These are phyloP conservation scores for Salminus brasiliensis DNA, from an alignment of 2,113 vertebrate species.

Conservation along the genomic window DNA sequence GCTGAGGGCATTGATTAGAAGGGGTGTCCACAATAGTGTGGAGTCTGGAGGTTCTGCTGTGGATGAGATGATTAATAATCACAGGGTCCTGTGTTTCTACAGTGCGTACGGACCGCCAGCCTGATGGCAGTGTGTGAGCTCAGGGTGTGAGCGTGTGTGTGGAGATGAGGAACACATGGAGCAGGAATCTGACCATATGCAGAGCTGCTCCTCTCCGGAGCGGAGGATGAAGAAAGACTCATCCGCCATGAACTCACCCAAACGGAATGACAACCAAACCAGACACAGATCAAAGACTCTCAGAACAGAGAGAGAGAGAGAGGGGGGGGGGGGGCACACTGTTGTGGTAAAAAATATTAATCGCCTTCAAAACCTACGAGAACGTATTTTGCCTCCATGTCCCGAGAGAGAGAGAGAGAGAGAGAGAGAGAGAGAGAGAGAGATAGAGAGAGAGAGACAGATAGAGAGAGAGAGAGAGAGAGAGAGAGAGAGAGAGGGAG, in stretches of 20 bases:
- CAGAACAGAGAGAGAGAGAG: slow-evolving; percentile 50
- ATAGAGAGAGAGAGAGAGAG: too few species aligned
- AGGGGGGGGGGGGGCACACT: slow-evolving; percentile 11
- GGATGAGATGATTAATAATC: too few species aligned
- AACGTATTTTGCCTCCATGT: too few species aligned
- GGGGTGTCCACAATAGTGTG: too few species aligned
- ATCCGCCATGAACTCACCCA: slow-evolving; percentile 78
- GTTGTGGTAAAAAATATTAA: slow-evolving; percentile 66
- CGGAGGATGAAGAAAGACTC: slow-evolving; percentile 64
- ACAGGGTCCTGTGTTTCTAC: too few species aligned
- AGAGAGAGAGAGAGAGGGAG: too few species aligned
- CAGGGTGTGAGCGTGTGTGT: slow-evolving; percentile 29
- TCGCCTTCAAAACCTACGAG: too few species aligned
- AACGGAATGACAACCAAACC: slow-evolving; percentile 84
- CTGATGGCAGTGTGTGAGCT: not conserved
- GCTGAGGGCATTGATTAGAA: too few species aligned
- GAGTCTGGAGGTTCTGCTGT: too few species aligned
- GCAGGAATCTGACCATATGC: slow-evolving; percentile 32
- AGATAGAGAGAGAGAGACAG: not conserved
- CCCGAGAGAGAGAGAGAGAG: slow-evolving; percentile 61
- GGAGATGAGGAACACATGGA: slow-evolving; percentile 61
- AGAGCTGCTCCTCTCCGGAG: slow-evolving; percentile 52
- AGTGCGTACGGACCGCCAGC: too few species aligned
- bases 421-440: slow-evolving; percentile 65
- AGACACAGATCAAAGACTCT: slow-evolving; percentile 84